Evolutionary conservation across 2,797 vertebrate genomes (phyloP), one percentile per base, ranked within the genome.

Genomic region (Sebastes matsubarae): DNA sequence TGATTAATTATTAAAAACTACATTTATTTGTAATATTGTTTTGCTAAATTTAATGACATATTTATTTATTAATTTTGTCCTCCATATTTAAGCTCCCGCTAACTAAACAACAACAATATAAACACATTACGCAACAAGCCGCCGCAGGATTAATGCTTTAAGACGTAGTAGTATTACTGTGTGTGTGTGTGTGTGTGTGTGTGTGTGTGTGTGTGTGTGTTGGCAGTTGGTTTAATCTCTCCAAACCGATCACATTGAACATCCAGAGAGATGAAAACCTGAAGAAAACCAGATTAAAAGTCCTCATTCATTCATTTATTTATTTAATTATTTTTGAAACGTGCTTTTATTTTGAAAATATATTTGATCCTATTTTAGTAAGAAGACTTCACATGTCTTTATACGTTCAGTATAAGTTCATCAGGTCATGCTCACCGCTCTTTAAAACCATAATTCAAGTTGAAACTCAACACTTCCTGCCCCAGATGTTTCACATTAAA

Each of bases 91-190:
- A 38, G 61, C 75, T 72, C n/a, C 16, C 1, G 9, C 67, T 61
- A 55, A 76, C 42, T 42, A 57, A 61, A 68, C 59, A 29, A 30
- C 52, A 71, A n/a, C 76, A 76, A 76, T 50, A 64, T 68, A 60
- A 82, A 88, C 74, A 85, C 67, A 24, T 92, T 88, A 90, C 0
- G 27, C 32, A 90, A 92, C 78, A 27, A 72, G 61, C 68, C 2
- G 18, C 25, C 0, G 32, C 54, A 52, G 86, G 87, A 92, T 90
- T 89, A 83, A 59, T 1, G 65, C 14, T 25, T 12, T 50, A 69
- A 67, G 75, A 76, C 9, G 25, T 14, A 30, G 24, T 27, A 3
- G 65, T 52, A 46, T 34, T 34, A 34, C 32, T 86, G 68, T 83
- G 71, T 83, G 25, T 24, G 54, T 55, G 54, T 55, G 54, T 57